Base-by-base conservation (phyloP, 2,888 invertebrate species). In the Cheilosia impressa region DNA sequence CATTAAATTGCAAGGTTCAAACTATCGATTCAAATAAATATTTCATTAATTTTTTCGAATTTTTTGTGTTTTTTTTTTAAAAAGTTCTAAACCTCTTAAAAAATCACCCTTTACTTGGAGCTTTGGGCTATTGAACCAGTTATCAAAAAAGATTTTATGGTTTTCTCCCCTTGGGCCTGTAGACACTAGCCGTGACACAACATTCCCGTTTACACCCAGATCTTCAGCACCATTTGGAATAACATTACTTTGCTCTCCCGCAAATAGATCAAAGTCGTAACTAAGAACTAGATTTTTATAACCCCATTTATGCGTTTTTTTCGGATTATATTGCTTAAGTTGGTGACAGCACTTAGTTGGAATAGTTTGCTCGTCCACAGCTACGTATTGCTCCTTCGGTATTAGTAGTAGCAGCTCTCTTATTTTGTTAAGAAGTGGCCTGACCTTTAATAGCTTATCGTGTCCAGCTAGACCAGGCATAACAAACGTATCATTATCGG, bases 61-160 rank as follows among this genome's bases (percentile, higher is more conserved):
- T n/a, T n/a, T n/a, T n/a, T n/a, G n/a, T n/a, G n/a, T n/a, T n/a
- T n/a, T n/a, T n/a, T n/a, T n/a, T n/a, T n/a, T n/a, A n/a, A n/a
- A n/a, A n/a, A n/a, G n/a, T n/a, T n/a, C n/a, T n/a, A n/a, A n/a
- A n/a, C n/a, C n/a, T n/a, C n/a, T n/a, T n/a, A n/a, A n/a, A n/a
- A n/a, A n/a, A n/a, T n/a, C n/a, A n/a, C n/a, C n/a, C n/a, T n/a
- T n/a, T n/a, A 66, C 66, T 34, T 81, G 73, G 50, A 87, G 80
- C 38, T 81, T 87, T 24, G 65, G 71, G 31, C 75, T 69, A 55
- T 69, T 75, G 24, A 84, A 85, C 72, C 80, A 79, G 76, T 83
- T 83, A 45, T 78, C 72, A 45, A 73, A 83, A 47, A 50, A 72
- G 24, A 69, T 38, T 47, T 75, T 80, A 41, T 52, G 58, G n/a